Base-by-base conservation (phyloP, 2,797 vertebrate species). In the Macropodus opercularis region DNA sequence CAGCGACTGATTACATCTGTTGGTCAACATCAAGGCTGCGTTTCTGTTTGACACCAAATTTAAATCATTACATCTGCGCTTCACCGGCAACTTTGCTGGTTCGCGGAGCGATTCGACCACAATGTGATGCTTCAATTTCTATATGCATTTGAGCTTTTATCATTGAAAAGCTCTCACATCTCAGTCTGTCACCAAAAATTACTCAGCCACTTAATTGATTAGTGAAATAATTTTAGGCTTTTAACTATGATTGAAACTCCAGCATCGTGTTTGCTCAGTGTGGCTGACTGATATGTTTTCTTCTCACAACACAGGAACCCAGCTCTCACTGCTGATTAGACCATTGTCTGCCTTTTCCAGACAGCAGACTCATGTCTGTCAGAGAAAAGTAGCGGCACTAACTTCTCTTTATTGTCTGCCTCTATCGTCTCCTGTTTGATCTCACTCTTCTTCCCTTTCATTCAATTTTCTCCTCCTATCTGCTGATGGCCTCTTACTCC, bases 361-460 rank as follows among this genome's bases (percentile, higher is more conserved):
- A 40, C 9, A 2, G 17, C 53, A 38, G 78, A 74, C 69, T 40
- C 39, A 51, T 22, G 15, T 69, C 63, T 23, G 1, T n/a, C 58
- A 56, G 52, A 52, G 31, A 51, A 44, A 57, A 48, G 54, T 40
- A 50, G 26, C 44, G 19, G 52, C 39, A 34, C 26, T 36, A 50
- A 69, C 53, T 53, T 71, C 65, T 72, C 50, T 61, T 44, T 39
- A 32, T 69, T 67, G 40, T 83, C 58, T 65, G 32, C 40, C 38
- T 69, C 69, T 42, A 65, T 81, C 69, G 62, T 23, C 50, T 35
- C 62, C 36, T 18, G 50, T 81, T 73, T 69, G 54, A 84, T 88
- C 79, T 65, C 40, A 26, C 36, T 63, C 35, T 53, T 51, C 61
- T 56, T 81, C 63, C 70, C 48, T 67, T 75, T 72, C 13, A 38